phyloP scores from a whole-genome alignment of 2,888 invertebrate genomes.

The Megastigmus dorsalis region DNA sequence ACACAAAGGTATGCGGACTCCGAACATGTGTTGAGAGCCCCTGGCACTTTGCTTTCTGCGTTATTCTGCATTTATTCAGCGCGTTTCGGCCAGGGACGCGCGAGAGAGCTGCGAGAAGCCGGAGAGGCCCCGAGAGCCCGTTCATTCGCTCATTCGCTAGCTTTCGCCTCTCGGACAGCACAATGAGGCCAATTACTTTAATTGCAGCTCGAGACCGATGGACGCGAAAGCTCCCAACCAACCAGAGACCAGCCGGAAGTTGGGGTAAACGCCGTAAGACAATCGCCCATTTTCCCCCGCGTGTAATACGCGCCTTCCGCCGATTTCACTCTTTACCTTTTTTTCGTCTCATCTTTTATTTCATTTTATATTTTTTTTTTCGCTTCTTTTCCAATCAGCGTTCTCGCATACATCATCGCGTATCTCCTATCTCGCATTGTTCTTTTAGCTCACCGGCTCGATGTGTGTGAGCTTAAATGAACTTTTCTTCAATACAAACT shows the following conservation, averaged over 20 bases:
- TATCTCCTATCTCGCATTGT: background rate
- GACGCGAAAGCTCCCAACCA: constrained; percentile 68
- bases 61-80: too few species aligned
- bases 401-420: background rate
- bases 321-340: constrained; percentile 56
- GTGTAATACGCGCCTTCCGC: constrained; percentile 63
- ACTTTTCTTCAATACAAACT: too few species aligned
- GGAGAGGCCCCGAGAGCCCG: background rate
- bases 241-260: constrained; percentile 64
- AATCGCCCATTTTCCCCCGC: constrained; percentile 62
- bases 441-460: too few species aligned
- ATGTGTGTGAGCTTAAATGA: too few species aligned
- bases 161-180: constrained; percentile 63
- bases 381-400: background rate
- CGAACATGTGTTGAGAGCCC: constrained; percentile 4
- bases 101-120: too few species aligned
- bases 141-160: constrained; percentile 27
- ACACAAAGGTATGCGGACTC: background rate
- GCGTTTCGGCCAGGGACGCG: constrained; percentile 1
- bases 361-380: background rate
- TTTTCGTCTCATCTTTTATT: constrained; percentile 12
- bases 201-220: constrained; percentile 64
- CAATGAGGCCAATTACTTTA: constrained; percentile 71
- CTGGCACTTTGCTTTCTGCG: background rate
- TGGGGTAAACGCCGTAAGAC: constrained; percentile 67